These are phyloP conservation scores for Nudaria mundana DNA, from an alignment of 2,888 invertebrate species.

Conservation along the genomic window DNA sequence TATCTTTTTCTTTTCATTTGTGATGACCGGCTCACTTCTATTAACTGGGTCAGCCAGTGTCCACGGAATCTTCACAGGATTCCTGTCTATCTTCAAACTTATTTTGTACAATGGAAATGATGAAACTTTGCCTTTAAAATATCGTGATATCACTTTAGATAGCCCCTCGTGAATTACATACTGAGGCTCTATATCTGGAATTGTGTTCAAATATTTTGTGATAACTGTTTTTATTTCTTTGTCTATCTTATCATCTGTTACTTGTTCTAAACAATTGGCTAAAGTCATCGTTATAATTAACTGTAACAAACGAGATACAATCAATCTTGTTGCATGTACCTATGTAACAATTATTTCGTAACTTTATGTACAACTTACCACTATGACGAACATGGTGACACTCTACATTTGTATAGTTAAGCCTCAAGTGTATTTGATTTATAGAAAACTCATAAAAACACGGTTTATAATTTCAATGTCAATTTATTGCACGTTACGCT, in stretches of 20 bases:
- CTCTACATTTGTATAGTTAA: constrained; percentile 8
- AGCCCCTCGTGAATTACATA: constrained; percentile 56
- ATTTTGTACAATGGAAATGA: constrained; percentile 62
- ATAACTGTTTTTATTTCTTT: constrained; percentile 43
- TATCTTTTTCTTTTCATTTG: background rate
- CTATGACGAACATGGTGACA: constrained; percentile 35
- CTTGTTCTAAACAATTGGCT: constrained; percentile 34
- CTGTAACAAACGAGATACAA: constrained; percentile 24
- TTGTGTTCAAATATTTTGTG: constrained; percentile 45
- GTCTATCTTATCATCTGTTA: constrained; percentile 29
- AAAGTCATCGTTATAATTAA: constrained; percentile 20
- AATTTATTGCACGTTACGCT: constrained; percentile 25
- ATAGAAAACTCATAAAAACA: constrained; percentile 17
- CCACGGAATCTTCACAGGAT: constrained; percentile 68
- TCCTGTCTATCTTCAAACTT: constrained; percentile 58
- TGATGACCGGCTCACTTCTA: background rate
- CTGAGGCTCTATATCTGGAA: constrained; percentile 54
- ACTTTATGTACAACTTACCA: constrained; percentile 35
- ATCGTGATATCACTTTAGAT: constrained; percentile 50
- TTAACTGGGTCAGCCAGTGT: constrained; percentile 32
- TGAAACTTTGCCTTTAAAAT: constrained; percentile 55
- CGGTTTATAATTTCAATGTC: constrained; percentile 13
- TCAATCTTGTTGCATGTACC: background rate
- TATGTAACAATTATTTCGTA: background rate
- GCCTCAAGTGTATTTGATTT: constrained; percentile 7